Percentiles rank a stretch among this genome's conserved stretches.
Conservation (phyloP, 2,113 vertebrate genomes). For the Antennarius striatus region DNA sequence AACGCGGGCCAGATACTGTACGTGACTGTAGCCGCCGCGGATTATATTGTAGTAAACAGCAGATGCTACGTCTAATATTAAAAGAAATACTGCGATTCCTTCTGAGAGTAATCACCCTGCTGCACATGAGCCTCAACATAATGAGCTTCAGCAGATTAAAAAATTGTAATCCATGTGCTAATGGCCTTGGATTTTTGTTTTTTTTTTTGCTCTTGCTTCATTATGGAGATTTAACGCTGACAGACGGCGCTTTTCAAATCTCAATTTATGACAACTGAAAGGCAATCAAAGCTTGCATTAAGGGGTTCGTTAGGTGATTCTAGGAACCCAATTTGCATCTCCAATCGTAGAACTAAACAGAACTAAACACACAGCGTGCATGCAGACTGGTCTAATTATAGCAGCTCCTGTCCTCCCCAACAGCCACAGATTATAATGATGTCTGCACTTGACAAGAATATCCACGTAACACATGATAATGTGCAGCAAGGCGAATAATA, state of each 20-base stretch:
- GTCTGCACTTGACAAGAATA: conserved; percentile 54
- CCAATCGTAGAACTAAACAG: conserved; percentile 47
- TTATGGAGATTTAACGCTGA: conserved; percentile 75
- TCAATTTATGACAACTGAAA: conserved; percentile 75
- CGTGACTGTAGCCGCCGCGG: not conserved
- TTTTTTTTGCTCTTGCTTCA: conserved; percentile 43
- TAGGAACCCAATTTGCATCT: conserved; percentile 67
- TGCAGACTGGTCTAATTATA: conserved; percentile 66
- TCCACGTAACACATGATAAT: conserved; percentile 56
- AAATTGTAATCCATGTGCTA: conserved; percentile 67
- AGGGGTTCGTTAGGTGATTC: conserved; percentile 56
- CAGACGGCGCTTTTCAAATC: conserved; percentile 66
- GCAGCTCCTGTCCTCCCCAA: conserved; percentile 32
- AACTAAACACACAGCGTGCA: conserved; percentile 41
- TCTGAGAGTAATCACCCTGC: conserved; percentile 48
- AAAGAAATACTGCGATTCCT: conserved; percentile 42
- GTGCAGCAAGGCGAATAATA: conserved; percentile 19
- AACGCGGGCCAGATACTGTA: not conserved
- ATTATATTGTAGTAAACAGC: conserved; percentile 34
- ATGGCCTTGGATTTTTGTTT: conserved; percentile 63
- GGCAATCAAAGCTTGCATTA: conserved; percentile 66
- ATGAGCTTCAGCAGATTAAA: conserved; percentile 69
- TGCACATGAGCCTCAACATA: conserved; percentile 50
- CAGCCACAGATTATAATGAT: conserved; percentile 42
- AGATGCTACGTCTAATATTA: conserved; percentile 22